phyloP scores from a whole-genome alignment of 2,797 vertebrate genomes.

The Hemitrygon akajei region DNA sequence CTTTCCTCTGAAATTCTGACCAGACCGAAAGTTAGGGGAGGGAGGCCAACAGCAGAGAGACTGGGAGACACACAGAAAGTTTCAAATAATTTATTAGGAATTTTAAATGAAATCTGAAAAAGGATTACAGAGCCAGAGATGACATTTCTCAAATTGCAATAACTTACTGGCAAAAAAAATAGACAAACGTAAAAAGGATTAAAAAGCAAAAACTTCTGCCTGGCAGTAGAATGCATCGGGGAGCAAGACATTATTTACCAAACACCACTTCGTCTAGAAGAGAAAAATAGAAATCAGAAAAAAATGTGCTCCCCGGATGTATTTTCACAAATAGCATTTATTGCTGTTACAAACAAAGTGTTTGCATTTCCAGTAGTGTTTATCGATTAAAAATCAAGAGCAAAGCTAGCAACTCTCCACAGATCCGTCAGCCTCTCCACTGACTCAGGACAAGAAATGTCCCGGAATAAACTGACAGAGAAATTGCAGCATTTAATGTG shows the following conservation, averaged over 20 bases:
- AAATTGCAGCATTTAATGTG: conserved; percentile 29
- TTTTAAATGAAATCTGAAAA: conserved; percentile 65
- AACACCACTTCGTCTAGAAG: conserved; percentile 23
- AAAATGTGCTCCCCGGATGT: conserved; percentile 32
- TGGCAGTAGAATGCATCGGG: conserved; percentile 33
- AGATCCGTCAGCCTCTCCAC: not conserved
- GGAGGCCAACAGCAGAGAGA: conserved; percentile 42
- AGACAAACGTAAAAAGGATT: conserved; percentile 27
- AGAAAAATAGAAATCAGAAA: conserved; percentile 1
- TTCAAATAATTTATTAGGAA: conserved; percentile 99
- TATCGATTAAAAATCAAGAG: conserved; percentile 13
- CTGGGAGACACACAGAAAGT: conserved; percentile 57
- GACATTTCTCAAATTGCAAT: conserved; percentile 37
- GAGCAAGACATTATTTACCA: conserved; percentile 37
- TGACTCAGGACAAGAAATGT: not conserved
- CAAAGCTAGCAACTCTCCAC: conserved; percentile 35
- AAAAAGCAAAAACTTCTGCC: conserved; percentile 21
- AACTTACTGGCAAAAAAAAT: conserved; percentile 37
- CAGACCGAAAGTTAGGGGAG: not conserved
- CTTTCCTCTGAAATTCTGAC: not conserved
- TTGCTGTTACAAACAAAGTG: conserved; percentile 31
- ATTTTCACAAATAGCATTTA: conserved; percentile 36
- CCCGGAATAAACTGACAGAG: conserved; percentile 27
- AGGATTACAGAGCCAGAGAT: conserved; percentile 46
- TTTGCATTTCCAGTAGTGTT: conserved; percentile 35